Base-by-base conservation (phyloP, 2,113 vertebrate species). In the Paedocypris sp. region DNA sequence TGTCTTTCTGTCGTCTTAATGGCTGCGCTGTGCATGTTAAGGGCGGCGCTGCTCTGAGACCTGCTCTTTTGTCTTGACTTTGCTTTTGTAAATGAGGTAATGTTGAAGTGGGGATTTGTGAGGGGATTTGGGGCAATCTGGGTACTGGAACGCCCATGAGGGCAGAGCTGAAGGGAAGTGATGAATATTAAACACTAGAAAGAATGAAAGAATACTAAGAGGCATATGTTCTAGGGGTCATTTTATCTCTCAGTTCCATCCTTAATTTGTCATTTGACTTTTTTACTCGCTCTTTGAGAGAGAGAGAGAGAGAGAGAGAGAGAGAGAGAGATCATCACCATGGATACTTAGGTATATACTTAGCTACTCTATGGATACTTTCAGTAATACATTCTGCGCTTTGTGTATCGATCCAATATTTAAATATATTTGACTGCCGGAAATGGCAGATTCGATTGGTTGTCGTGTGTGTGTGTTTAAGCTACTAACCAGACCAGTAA, bases 81-180 rank as follows among this genome's bases (percentile, higher is more conserved):
- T 58, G 53, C 53, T 58, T 58, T 58, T 58, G 39, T 58, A 58
- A 58, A 58, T 32, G 53, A 58, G 53, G 53, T 58, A 58, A 58
- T 58, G 53, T 29, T 58, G 16, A 43, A 58, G 53, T 43, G 53
- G 53, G 53, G 53, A 58, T 58, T 43, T 58, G 53, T 31, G 25
- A 58, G 53, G 53, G 53, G 53, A 58, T 58, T 58, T 58, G 53
- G 39, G 53, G 53, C 18, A 39, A 12, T 43, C 53, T 57, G 38
- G 53, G 53, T 28, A 39, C 38, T 43, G 53, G 53, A 28, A 58
- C 4, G 38, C 53, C 53, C 31, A 39, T 56, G 52, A 41, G 23
- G 52, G 53, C 16, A 31, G 18, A 43, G 26, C 53, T 9, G 26
- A 43, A 58, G 53, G 53, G 53, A 58, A 43, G 53, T 43, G 26